Evolutionary conservation across 2,113 vertebrate species (phyloP), one percentile per base, ranked within the genome.

Genomic region (Ranitomeya variabilis): DNA sequence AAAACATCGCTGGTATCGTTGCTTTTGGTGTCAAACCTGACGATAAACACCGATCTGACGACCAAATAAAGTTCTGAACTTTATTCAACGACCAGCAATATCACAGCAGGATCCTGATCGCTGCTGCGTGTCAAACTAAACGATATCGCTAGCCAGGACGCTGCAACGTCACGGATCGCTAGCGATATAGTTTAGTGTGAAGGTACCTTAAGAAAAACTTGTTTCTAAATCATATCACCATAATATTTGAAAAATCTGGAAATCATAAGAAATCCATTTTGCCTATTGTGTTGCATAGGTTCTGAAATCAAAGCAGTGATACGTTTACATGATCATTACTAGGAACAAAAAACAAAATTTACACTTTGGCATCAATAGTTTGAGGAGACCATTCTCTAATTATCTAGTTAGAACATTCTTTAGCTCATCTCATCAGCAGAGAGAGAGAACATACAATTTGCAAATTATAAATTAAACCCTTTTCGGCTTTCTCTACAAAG

Each of bases 401-500:
- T 91, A 91, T 81, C 90, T 15, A 86, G 45, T 91, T 91, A 92
- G 89, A 52, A 23, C 89, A 90, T 0, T 86, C 90, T 19, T 76
- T 87, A 91, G 89, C 6, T 2, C 23, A 10, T 19, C 55, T 64
- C 12, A 10, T 0, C 88, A 80, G 90, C 91, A 89, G 18, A 90
- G 91, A 91, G 87, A 73, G 64, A 80, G 69, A 87, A 81, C 11
- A 81, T 10, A 89, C 57, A 89, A 78, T 90, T 90, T 86, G 52
- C 0, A 84, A 54, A 90, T 94, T 92, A 85, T 57, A 59, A 91
- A 45, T 73, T 85, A 7, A 90, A 73, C 89, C 45, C 86, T 0
- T 16, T 80, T 71, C 19, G 21, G 12, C 86, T 92, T 93, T 54
- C 26, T 89, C 91, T 89, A 86, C 77, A 91, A 91, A 54, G 37